Base-by-base conservation (phyloP, 2,113 vertebrate genomes). In the Nyctereutes procyonoides region DNA sequence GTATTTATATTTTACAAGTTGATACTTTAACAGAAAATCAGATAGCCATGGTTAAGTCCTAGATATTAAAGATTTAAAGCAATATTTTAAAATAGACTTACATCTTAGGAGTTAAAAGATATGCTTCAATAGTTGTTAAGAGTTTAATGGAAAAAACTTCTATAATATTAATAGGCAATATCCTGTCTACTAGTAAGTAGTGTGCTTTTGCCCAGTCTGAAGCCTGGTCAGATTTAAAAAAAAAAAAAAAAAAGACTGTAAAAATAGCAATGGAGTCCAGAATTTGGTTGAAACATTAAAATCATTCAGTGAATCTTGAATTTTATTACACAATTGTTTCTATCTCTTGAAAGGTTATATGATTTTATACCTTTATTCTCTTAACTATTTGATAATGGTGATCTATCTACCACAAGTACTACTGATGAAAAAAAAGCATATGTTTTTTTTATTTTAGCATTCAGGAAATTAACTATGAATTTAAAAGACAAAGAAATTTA, bases 11-110 rank as follows among this genome's bases (percentile, higher is more conserved):
- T 80, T 92, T 96, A 79, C 82, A 97, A 88, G 67, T 67, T 87
- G 32, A 69, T 85, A 79, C 35, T 96, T 94, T 8, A 94, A 94
- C 92, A 22, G 8, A 24, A 97, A 95, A 93, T 67, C 56, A 43
- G 19, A 87, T 95, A 97, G 88, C 6, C 26, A 84, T 86, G 5
- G 35, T 35, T 71, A 91, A 8, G 62, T 13, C 28, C 51, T 74
- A 60, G 76, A 90, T 95, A 98, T 95, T 97, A 98, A 98, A 97
- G 55, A 97, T 98, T 95, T 97, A 96, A 96, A 94, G 60, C 30
- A 83, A 30, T 53, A 53, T 94, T 97, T 97, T 94, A 79, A 96
- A 69, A 94, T 88, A 94, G 91, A 88, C 63, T 85, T 95, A 22
- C 10, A 67, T 84, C 69, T 87, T 93, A 96, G 65, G 76, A 62